Evolutionary conservation across 2,113 vertebrate species (phyloP), one percentile per base, ranked within the genome.

Genomic region (Accipiter cooperii): DNA sequence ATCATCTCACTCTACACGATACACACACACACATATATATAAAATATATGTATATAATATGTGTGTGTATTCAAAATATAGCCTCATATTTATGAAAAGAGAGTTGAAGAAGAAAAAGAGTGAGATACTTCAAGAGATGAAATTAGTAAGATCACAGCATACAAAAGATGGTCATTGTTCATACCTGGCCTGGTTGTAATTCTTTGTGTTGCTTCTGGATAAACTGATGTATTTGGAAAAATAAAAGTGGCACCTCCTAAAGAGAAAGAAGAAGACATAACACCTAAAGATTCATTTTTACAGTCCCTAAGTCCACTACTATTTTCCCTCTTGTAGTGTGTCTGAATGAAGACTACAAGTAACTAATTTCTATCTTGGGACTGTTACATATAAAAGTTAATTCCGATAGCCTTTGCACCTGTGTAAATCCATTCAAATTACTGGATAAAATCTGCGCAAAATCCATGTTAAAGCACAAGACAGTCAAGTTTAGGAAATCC

Each of bases 241-340:
- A 99, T 99, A 97, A 99, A 99, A 96, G 98, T 98, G 91, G 98
- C 98, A 89, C 99, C 99, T 98, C 99, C 99, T 99, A 97, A 92
- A 97, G 97, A 97, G 95, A 51, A 52, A 52, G 96, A 96, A 97
- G 96, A 93, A 96, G 77, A 98, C 88, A 98, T 89, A 93, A 97
- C 89, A 95, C 33, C 88, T 97, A 42, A 96, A 95, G 83, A 96
- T 90, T 92, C 51, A 79, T 93, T 92, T 90, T 81, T 84, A 92
- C 38, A 80, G 33, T 13, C 44, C 76, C 26, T 65, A 74, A 66
- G 60, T 29, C 57, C 85, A 83, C 34, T 69, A 38, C 4, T 22
- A 51, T 55, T 74, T 93, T 33, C 34, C 36, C 36, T 74, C 63
- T 77, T 77, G 80, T 8, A 55, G 15, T 33, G 16, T 46, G 61